Percentiles rank a stretch among this genome's conserved stretches.
phyloP scores from a whole-genome alignment of 2,888 invertebrate species.

The Loripinus fragilis region DNA sequence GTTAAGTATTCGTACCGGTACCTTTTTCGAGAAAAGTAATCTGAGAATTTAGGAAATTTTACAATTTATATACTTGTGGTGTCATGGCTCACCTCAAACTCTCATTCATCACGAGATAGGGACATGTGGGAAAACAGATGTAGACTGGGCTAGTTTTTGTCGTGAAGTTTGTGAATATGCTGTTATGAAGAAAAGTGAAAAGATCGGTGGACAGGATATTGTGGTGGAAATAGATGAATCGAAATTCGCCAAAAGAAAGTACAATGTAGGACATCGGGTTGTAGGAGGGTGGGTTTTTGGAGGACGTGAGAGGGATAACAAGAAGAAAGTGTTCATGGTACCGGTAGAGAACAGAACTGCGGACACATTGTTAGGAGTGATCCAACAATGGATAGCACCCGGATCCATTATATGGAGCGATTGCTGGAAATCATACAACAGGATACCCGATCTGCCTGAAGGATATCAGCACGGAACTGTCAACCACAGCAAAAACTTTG shows the following conservation, averaged over 20 bases:
- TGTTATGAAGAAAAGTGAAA: not conserved
- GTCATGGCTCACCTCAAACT: not conserved
- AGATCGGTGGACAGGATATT: not conserved
- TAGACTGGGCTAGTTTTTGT: not conserved
- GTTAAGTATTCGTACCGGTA: not conserved
- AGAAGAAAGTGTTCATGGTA: not conserved
- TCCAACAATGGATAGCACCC: not conserved
- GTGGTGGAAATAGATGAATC: not conserved
- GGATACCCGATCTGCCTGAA: not conserved
- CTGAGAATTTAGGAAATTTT: not conserved
- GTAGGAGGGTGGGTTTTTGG: conserved; percentile 1
- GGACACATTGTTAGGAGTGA: not conserved
- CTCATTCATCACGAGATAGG: not conserved
- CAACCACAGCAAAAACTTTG: not conserved
- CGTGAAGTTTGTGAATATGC: not conserved
- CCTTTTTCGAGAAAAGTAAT: not conserved
- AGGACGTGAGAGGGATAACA: not conserved
- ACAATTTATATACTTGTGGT: not conserved
- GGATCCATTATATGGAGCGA: not conserved
- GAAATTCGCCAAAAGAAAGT: not conserved
- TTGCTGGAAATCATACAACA: conserved; percentile 1
- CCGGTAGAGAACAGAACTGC: not conserved
- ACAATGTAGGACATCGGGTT: not conserved
- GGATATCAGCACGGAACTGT: not conserved
- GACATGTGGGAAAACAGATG: not conserved